Base-by-base conservation (phyloP, 1,140 invertebrate genomes). In the Sycobia sp. region DNA sequence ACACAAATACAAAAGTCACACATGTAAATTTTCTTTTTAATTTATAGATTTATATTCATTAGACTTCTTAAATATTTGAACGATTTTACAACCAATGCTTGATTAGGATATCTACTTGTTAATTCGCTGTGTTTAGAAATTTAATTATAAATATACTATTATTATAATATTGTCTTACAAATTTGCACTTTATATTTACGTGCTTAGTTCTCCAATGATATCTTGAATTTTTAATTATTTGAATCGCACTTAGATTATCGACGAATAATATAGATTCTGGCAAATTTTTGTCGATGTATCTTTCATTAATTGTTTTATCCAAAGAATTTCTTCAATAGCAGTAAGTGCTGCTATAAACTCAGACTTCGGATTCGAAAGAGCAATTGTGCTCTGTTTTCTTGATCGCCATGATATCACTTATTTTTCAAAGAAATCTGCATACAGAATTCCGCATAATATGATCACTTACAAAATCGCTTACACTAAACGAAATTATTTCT, bases 121-220 rank as follows among this genome's bases (percentile, higher is more conserved):
- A 55, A 11, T 58, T 39, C 23, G 41, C 14, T 7, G 47, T 41
- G 16, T 25, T 39, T 20, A 73, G 50, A 59, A 69, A 66, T 38
- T 67, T 29, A 11, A 73, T 13, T n/a, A 58, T 51, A 20, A 73
- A 58, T 20, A 50, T 34, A 16, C 57, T 46, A 23, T 65, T 53
- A 41, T 47, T 51, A 47, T 62, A 65, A 46, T 59, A 43, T 41
- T 73, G 67, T 41, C 62, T 51, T 9, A 73, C 54, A 66, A 72
- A 72, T 47, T 72, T 69, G 54, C 64, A 67, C 27, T 57, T 55
- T 1, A 75, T 62, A 53, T 71, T 68, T 16, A 75, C 65, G 61
- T 78, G 73, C 41, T 78, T 76, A 0, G 71, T 53, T 2, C 32
- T 8, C 34, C 18, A 53, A 38, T 53, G 50, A 14, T 53, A 53